phyloP scores from a whole-genome alignment of 1,140 invertebrate species.

The Nasonia giraulti region DNA sequence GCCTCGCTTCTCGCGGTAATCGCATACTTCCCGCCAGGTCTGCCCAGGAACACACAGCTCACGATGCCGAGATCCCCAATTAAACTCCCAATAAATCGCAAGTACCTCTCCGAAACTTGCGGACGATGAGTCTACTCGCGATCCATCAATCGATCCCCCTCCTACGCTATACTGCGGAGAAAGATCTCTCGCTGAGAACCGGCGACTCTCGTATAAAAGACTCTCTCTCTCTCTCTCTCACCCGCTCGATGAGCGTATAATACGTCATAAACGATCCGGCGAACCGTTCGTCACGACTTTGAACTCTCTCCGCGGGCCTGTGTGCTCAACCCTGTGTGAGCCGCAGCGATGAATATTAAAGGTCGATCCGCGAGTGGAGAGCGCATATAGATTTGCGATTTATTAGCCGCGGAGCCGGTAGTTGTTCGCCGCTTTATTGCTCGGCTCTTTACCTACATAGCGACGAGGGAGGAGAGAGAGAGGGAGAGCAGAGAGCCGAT shows the following conservation, averaged over 20 bases:
- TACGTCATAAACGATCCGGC: slow-evolving; percentile 27
- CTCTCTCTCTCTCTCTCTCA: background rate
- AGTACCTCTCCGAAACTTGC: background rate
- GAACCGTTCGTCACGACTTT: slow-evolving; percentile 36
- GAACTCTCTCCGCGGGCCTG: background rate
- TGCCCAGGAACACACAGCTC: background rate
- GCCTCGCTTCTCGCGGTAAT: background rate
- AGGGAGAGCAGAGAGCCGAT: background rate
- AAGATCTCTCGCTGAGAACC: background rate
- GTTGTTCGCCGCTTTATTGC: slow-evolving; percentile 30
- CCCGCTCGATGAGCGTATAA: slow-evolving; percentile 3
- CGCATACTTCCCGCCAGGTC: background rate
- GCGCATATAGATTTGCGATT: slow-evolving; percentile 36
- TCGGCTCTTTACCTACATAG: background rate
- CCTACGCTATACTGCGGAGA: background rate
- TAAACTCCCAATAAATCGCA: slow-evolving; percentile 10
- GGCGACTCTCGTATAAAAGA: slow-evolving; percentile 29
- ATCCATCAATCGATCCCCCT: slow-evolving; percentile 27
- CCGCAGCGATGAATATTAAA: slow-evolving; percentile 23
- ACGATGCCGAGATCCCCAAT: slow-evolving; percentile 10
- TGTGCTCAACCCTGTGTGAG: background rate
- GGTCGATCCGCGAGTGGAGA: background rate
- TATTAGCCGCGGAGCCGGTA: slow-evolving; percentile 28
- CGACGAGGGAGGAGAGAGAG: background rate
- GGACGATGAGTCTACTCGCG: background rate